Base-by-base conservation (phyloP, 2,113 vertebrate genomes). In the Serinus canaria region DNA sequence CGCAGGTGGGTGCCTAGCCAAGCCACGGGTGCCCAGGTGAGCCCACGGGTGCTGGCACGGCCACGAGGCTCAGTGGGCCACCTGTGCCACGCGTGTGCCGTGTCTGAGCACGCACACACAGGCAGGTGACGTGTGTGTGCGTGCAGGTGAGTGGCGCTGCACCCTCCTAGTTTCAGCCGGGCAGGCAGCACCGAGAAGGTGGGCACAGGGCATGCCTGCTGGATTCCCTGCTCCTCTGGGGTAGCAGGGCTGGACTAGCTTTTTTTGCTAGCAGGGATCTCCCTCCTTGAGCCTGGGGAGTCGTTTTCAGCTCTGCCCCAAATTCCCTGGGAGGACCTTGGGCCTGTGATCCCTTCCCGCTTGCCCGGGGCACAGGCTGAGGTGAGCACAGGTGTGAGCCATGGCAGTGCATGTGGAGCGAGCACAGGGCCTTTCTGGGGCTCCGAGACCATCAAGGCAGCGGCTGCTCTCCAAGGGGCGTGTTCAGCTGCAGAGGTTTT, bases 331-430 rank as follows among this genome's bases (percentile, higher is more conserved):
- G 10, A 52, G 44, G 1, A 27, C 78, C 30, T 35, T 53, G 58
- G 67, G 37, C 43, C 72, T 46, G 3, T 66, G 43, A 70, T 7
- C 46, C 22, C 31, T 56, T 72, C 17, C 33, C 0, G 0, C 53
- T 81, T 44, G 15, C 49, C 27, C 25, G 16, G 76, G 21, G 22
- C 73, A 11, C 6, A 11, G 62, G 13, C 23, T 64, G 67, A n/a
- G 24, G 23, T 70, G 17, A 28, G 43, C 9, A 1, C 30, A 23
- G 49, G 31, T 3, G 7, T 41, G 22, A 33, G n/a, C 16, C 59
- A n/a, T 31, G 0, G 0, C 0, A 0, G 31, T 28, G 11, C 47
- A n/a, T 3, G 3, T 44, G 21, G 28, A 83, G n/a, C 0, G 1
- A 64, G 69, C 79, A 68, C 47, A 31, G 41, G 53, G 20, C 31